phyloP scores from a whole-genome alignment of 2,797 vertebrate species.

The Pseudomugil tenellus region DNA sequence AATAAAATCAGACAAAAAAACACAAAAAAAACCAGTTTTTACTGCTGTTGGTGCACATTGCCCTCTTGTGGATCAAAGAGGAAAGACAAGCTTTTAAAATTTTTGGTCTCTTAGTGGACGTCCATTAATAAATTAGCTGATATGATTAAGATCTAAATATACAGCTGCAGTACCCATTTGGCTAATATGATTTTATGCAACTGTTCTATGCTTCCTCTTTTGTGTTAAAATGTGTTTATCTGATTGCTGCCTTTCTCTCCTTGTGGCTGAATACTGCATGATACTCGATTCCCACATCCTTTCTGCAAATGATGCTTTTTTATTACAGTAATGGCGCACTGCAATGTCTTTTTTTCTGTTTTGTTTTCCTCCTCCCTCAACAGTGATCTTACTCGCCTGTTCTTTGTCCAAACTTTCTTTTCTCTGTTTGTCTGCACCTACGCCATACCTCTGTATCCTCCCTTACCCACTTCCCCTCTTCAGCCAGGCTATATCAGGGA shows the following conservation, averaged over 20 bases:
- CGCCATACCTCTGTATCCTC: conserved; percentile 80
- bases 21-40: background rate
- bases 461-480: conserved; percentile 82
- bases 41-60: background rate
- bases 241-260: conserved; percentile 50
- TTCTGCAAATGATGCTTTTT: conserved; percentile 22
- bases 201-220: conserved; percentile 1
- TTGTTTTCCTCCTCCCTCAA: conserved; percentile 52
- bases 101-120: conserved; percentile 1
- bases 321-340: conserved; percentile 27
- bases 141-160: conserved; percentile 1
- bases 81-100: background rate
- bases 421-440: conserved; percentile 71
- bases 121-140: background rate
- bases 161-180: background rate
- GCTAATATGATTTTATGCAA: conserved; percentile 4
- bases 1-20: conserved; percentile 27
- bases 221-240: background rate
- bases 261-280: conserved; percentile 60
- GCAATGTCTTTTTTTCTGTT: conserved; percentile 44
- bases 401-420: conserved; percentile 84
- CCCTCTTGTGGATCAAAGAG: conserved; percentile 66
- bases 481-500: conserved; percentile 99
- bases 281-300: conserved; percentile 6
- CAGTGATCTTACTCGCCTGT: conserved; percentile 71